phyloP scores from a whole-genome alignment of 1,140 invertebrate genomes.

The Formica selysi region DNA sequence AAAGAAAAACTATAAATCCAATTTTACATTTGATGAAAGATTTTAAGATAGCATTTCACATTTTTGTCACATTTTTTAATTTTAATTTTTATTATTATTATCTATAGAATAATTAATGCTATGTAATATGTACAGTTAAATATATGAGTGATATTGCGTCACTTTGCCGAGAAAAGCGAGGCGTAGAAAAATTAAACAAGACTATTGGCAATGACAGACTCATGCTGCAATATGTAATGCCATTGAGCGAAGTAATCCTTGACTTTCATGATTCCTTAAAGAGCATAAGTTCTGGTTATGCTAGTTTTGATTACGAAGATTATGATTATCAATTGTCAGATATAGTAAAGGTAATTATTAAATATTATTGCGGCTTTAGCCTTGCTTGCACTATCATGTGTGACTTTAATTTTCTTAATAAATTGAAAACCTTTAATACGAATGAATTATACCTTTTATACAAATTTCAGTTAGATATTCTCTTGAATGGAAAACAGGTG shows the following conservation, averaged over 20 bases:
- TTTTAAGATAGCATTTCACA: background rate
- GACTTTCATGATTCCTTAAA: constrained; percentile 98
- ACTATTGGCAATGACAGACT: constrained; percentile 94
- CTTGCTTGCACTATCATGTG: background rate
- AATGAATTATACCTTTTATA: background rate
- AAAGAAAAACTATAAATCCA: background rate
- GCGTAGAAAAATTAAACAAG: constrained; percentile 90
- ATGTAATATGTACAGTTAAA: constrained; percentile 85
- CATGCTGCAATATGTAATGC: constrained; percentile 94
- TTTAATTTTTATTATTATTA: constrained; percentile 27
- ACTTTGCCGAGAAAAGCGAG: constrained; percentile 93
- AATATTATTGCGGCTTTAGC: constrained; percentile 25
- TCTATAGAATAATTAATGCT: constrained; percentile 41
- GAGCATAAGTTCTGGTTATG: constrained; percentile 96
- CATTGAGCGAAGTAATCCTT: constrained; percentile 96
- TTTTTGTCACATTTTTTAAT: background rate
- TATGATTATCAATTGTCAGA: constrained; percentile 91
- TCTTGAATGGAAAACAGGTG: constrained; percentile 93
- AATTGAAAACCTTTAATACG: no score
- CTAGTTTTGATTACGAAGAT: constrained; percentile 99
- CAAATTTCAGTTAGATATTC: constrained; percentile 90
- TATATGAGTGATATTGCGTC: constrained; percentile 91
- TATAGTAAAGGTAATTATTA: constrained; percentile 90
- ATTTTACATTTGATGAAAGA: constrained; percentile 13
- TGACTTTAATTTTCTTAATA: constrained; percentile 10